phyloP scores from a whole-genome alignment of 2,888 invertebrate species.

The Caenorhabditis uteleia region DNA sequence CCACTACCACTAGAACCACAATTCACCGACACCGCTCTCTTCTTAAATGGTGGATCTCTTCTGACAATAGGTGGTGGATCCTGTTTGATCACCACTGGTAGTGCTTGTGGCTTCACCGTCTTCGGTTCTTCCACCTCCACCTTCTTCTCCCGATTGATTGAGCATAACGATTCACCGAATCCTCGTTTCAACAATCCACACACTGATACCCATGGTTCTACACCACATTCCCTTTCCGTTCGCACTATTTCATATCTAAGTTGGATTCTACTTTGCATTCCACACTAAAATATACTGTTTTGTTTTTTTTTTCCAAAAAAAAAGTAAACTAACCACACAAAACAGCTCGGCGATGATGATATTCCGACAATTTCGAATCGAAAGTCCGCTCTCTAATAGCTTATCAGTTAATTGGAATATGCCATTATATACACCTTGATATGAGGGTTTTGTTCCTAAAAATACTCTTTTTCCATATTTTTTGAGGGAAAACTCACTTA shows the following conservation, averaged over 20 bases:
- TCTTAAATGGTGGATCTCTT: neutral
- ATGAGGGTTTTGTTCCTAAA: no score
- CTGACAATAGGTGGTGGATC: neutral
- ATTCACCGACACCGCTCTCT: neutral
- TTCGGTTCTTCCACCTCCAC: constrained; percentile 5
- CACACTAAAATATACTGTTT: constrained; percentile 39
- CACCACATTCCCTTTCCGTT: neutral
- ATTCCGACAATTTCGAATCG: no score
- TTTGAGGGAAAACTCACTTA: constrained; percentile 16
- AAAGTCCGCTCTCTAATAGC: constrained; percentile 42
- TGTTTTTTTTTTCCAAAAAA: neutral
- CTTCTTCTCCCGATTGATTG: constrained; percentile 3
- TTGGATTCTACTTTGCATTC: constrained; percentile 38
- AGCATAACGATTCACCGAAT: constrained; percentile 43
- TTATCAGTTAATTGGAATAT: constrained; percentile 38
- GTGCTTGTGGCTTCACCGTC: neutral
- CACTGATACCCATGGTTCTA: constrained; percentile 48
- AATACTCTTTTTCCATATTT: no score
- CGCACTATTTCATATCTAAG: constrained; percentile 32
- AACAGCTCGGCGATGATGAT: constrained; percentile 54
- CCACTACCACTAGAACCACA: neutral
- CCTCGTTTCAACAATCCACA: constrained; percentile 36
- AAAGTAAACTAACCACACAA: constrained; percentile 37
- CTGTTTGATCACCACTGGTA: neutral
- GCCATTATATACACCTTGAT: no score